Conservation (phyloP, 2,113 vertebrate genomes). For the Globicephala melas region DNA sequence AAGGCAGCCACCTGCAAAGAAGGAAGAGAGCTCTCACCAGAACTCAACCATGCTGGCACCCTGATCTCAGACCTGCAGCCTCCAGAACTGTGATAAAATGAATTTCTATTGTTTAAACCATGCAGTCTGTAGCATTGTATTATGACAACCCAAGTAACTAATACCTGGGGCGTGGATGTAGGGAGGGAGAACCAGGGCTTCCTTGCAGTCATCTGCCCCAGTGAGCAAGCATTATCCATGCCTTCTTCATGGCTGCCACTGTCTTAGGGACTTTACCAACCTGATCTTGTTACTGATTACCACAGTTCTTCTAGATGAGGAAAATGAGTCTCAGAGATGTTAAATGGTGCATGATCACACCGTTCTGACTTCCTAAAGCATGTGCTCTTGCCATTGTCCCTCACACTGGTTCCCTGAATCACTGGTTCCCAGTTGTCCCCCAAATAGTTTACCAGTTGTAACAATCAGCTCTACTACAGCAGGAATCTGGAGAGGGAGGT, state of each 20-base stretch:
- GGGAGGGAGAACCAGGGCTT: not conserved
- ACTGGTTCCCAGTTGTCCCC: not conserved
- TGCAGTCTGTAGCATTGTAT: not conserved
- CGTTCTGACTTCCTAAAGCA: not conserved
- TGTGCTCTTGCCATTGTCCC: not conserved
- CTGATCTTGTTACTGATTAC: not conserved
- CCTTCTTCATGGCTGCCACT: not conserved
- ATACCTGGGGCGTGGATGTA: not conserved
- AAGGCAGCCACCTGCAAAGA: not conserved
- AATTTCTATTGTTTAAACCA: not conserved
- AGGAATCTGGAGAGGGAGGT: not conserved
- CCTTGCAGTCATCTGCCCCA: not conserved
- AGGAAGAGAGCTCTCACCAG: not conserved
- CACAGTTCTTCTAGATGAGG: not conserved
- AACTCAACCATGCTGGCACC: not conserved
- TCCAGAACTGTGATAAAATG: not conserved
- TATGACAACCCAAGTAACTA: not conserved
- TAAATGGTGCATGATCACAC: not conserved
- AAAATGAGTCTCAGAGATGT: not conserved
- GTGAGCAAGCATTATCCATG: not conserved
- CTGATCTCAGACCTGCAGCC: rapidly evolving
- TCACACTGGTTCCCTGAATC: not conserved
- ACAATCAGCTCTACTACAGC: not conserved
- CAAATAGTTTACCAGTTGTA: not conserved
- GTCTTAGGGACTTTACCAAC: not conserved